A percentile compares a stretch with the other conserved stretches of the same genome.
Conservation (phyloP, 2,888 invertebrate genomes). For the Erpobdella octoculata region DNA sequence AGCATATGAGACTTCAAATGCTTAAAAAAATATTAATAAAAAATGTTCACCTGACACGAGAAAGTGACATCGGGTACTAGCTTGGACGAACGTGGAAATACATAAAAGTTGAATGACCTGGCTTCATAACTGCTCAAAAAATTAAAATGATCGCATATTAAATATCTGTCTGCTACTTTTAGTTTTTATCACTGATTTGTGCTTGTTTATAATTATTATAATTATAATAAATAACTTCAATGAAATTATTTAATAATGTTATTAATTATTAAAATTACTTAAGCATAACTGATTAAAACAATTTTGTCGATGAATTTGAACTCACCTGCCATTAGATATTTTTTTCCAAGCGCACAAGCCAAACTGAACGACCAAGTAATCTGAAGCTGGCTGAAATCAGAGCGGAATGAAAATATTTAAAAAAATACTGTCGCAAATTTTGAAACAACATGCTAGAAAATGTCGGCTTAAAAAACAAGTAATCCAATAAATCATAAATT, state of each 20-base stretch:
- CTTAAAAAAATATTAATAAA: no score
- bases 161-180: no score
- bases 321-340: not conserved
- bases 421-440: not conserved
- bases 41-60: constrained; percentile 14
- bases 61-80: not conserved
- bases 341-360: constrained; percentile 10
- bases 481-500: constrained; percentile 2
- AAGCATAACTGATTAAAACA: no score
- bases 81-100: constrained; percentile 16
- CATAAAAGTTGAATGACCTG: constrained; percentile 13
- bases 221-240: not conserved
- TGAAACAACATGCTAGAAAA: not conserved
- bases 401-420: not conserved
- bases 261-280: not conserved
- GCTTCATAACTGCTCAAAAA: constrained; percentile 11
- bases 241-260: not conserved
- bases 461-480: not conserved
- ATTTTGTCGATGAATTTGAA: no score
- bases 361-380: constrained; percentile 22
- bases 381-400: not conserved
- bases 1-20: no score
- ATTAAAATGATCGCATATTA: not conserved
- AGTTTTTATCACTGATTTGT: no score
- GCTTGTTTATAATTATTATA: no score